Evolutionary conservation across 2,113 vertebrate species (phyloP), one percentile per base, ranked within the genome.

Genomic region (Podocnemis expansa): DNA sequence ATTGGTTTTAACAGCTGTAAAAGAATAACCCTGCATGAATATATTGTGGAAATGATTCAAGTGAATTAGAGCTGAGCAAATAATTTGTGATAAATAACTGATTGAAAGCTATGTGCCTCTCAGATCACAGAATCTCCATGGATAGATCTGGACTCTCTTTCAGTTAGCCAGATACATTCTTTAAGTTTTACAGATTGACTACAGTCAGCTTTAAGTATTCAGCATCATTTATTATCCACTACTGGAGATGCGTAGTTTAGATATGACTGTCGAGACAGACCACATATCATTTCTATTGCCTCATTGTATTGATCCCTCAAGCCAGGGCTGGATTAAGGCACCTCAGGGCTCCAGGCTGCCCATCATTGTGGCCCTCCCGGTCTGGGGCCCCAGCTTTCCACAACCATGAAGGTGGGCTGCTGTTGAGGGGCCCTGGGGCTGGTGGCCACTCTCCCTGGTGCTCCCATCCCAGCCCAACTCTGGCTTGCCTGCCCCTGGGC

Each of bases 1-100:
- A 80, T 93, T 95, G 94, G 96, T 96, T 95, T 95, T 94, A 90
- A 96, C 93, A 86, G 96, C 94, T 95, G 95, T 95, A 89, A 96
- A 95, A 93, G 95, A 94, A 87, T 94, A 93, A 96, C 95, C 95
- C 96, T 91, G 95, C 93, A 93, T 92, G 96, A 96, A 95, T 90
- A 78, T 94, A 91, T 85, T 93, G 97, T 60, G 91, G 93, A 80
- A 73, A 90, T 91, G 63, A 92, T 90, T 90, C 80, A 31, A 82
- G 80, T 52, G 31, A 67, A 49, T 78, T 92, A 85, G 76, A 10
- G 9, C 43, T 34, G 34, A 49, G n/a, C 2, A 34, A 43, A 19
- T 34, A 2, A 2, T 10, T 8, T 27, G 12, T 16, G 34, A 78
- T 13, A 21, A 90, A 19, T 51, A 7, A 58, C 9, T 60, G 63